phyloP scores from a whole-genome alignment of 2,113 vertebrate species.

The Nansenia antarctica region DNA sequence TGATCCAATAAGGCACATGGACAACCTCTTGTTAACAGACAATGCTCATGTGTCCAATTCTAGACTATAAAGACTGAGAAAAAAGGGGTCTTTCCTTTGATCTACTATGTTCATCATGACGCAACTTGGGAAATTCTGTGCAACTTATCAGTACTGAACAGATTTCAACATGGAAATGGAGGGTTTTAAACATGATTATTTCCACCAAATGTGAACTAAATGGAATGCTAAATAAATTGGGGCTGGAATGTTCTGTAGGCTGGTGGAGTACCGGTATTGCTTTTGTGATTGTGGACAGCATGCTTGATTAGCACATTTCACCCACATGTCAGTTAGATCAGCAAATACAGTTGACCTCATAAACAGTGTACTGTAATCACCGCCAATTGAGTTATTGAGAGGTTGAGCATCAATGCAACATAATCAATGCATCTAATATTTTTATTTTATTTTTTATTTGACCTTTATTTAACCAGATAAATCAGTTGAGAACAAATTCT shows the following conservation, averaged over 20 bases:
- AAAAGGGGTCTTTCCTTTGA: conserved; percentile 56
- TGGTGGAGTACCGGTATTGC: no score
- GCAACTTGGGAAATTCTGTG: conserved; percentile 64
- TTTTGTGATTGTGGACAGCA: neutral
- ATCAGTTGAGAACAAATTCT: no score
- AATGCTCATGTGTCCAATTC: neutral
- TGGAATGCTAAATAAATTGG: conserved; percentile 27
- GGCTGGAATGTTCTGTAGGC: conserved; percentile 18
- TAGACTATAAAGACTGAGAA: conserved; percentile 44
- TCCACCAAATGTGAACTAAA: conserved; percentile 31
- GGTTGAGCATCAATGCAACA: no score
- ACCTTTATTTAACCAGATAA: no score
- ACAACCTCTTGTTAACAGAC: neutral
- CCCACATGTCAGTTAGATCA: no score
- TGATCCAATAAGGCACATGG: neutral
- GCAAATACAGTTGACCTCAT: no score
- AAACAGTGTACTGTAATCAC: no score
- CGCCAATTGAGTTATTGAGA: no score
- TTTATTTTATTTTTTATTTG: no score
- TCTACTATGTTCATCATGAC: conserved; percentile 60
- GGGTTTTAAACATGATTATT: conserved; percentile 53
- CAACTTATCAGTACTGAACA: conserved; percentile 60
- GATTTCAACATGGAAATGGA: conserved; percentile 46
- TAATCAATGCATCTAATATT: no score
- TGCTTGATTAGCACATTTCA: no score